Percentiles rank a stretch among this genome's conserved stretches.
These are phyloP conservation scores for Stomorhina lunata DNA, from an alignment of 2,888 invertebrate genomes.

Conservation along the genomic window DNA sequence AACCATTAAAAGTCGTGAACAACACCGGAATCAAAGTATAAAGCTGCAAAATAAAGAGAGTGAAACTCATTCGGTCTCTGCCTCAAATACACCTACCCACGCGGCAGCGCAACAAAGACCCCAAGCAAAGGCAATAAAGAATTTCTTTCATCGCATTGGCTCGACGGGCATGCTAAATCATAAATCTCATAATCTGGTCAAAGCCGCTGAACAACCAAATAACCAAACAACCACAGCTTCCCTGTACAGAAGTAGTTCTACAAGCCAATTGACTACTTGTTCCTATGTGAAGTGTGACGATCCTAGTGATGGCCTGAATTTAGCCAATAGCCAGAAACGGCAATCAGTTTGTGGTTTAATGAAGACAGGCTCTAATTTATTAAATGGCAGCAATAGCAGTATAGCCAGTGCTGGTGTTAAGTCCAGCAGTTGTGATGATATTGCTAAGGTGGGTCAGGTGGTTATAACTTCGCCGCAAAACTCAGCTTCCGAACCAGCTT, in stretches of 20 bases:
- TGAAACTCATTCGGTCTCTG: constrained; percentile 26
- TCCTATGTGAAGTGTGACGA: constrained; percentile 88
- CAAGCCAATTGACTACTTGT: constrained; percentile 86
- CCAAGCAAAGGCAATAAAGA: constrained; percentile 83
- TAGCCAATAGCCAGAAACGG: constrained; percentile 80
- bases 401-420: constrained; percentile 80
- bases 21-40: constrained; percentile 69
- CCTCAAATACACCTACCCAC: constrained; percentile 60
- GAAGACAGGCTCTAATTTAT: constrained; percentile 24
- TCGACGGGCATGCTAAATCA: constrained; percentile 87
- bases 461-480: constrained; percentile 61
- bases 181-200: constrained; percentile 77
- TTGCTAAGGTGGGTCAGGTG: constrained; percentile 82
- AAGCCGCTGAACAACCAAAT: constrained; percentile 76
- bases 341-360: constrained; percentile 48
- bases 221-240: constrained; percentile 70
- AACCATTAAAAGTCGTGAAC: constrained; percentile 76
- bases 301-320: constrained; percentile 88
- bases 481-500: constrained; percentile 60
- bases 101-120: constrained; percentile 70
- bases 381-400: constrained; percentile 77
- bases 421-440: constrained; percentile 87
- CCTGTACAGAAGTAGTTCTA: constrained; percentile 88
- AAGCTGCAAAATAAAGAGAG: constrained; percentile 56
- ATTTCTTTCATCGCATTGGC: constrained; percentile 88